Evolutionary conservation across 2,888 invertebrate genomes (phyloP).

Genomic region (Pollenia labialis): DNA sequence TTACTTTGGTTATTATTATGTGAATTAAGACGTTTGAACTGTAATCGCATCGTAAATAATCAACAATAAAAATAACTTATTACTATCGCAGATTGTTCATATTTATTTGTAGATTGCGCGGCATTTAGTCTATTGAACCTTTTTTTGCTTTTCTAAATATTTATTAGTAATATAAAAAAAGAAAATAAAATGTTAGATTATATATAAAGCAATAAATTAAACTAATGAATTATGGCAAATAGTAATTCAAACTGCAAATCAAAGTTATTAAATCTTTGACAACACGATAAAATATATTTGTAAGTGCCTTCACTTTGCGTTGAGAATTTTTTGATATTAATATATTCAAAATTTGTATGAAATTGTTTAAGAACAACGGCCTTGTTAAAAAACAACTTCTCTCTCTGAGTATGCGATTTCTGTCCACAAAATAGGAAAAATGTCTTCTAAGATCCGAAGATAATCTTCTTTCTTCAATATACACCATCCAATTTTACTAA

Average conservation of each 20-base stretch:
- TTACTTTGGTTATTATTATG: slow-evolving; percentile 13
- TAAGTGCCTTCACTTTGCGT: no score
- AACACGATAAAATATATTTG: slow-evolving; percentile 11
- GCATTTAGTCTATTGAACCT: slow-evolving; percentile 64
- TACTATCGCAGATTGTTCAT: slow-evolving; percentile 48
- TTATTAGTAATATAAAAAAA: neutral
- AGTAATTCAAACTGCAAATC: slow-evolving; percentile 58
- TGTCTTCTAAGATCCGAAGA: no score
- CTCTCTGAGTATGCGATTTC: no score
- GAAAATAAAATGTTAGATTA: slow-evolving; percentile 42
- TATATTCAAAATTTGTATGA: no score
- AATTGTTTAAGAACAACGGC: no score
- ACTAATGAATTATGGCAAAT: slow-evolving; percentile 49
- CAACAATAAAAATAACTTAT: slow-evolving; percentile 53
- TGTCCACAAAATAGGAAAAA: no score
- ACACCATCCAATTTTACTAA: no score
- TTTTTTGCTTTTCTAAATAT: neutral
- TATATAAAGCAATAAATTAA: slow-evolving; percentile 55
- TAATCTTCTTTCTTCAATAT: no score
- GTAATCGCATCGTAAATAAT: slow-evolving; percentile 58
- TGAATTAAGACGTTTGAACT: neutral
- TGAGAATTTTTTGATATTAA: no score
- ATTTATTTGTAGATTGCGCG: slow-evolving; percentile 9
- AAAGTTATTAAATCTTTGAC: slow-evolving; percentile 29
- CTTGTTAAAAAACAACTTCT: no score